phyloP scores from a whole-genome alignment of 2,113 vertebrate genomes.

The Pipa parva region DNA sequence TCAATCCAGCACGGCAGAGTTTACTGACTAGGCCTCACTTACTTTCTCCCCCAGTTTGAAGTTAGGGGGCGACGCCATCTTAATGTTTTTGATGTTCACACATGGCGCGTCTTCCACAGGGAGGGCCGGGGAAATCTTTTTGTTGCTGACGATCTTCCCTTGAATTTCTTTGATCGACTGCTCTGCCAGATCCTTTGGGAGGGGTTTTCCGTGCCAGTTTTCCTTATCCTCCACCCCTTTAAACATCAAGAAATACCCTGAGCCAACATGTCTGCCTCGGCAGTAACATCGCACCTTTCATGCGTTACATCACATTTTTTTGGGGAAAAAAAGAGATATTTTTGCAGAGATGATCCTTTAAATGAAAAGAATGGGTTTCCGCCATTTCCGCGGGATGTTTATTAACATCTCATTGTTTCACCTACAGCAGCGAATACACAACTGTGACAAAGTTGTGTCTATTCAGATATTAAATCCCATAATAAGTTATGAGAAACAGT shows the following conservation, averaged over 20 bases:
- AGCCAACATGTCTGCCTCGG: constrained; percentile 14
- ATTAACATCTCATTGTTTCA: too few species aligned
- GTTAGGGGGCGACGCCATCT: constrained; percentile 81
- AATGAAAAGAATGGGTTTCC: too few species aligned
- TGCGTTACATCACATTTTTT: neutral
- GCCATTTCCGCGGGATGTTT: too few species aligned
- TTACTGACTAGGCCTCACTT: constrained; percentile 1
- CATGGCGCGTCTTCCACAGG: constrained; percentile 80
- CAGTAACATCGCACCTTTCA: neutral
- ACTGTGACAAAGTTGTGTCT: too few species aligned
- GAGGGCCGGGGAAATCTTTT: constrained; percentile 77
- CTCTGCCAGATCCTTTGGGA: constrained; percentile 88
- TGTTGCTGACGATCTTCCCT: constrained; percentile 78
- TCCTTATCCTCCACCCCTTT: constrained; percentile 88
- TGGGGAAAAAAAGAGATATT: neutral
- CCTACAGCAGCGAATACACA: too few species aligned
- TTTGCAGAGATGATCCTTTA: too few species aligned
- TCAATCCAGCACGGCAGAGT: neutral
- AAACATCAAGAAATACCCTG: constrained; percentile 7
- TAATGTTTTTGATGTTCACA: constrained; percentile 78
- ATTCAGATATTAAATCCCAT: too few species aligned
- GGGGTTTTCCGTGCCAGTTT: constrained; percentile 87
- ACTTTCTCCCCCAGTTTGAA: constrained; percentile 94
- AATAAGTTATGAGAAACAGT: too few species aligned
- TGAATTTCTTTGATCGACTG: constrained; percentile 79